These are phyloP conservation scores for Noctua comes DNA, from an alignment of 2,888 invertebrate genomes.

Conservation along the genomic window DNA sequence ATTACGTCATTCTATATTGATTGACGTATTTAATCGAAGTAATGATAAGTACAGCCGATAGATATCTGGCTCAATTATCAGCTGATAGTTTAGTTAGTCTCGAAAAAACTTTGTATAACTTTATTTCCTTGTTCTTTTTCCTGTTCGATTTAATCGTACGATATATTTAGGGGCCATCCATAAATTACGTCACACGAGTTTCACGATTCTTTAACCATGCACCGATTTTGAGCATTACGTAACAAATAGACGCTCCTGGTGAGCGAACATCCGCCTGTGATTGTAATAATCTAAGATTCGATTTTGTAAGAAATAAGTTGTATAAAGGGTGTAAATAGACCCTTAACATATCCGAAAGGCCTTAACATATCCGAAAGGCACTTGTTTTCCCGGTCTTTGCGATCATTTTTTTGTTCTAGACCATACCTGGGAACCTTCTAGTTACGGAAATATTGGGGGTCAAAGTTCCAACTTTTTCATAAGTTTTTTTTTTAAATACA, in stretches of 20 bases:
- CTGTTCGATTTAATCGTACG: background rate
- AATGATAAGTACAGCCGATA: slow-evolving; percentile 20
- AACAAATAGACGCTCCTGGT: background rate
- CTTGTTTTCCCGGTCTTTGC: no score
- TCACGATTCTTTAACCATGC: no score
- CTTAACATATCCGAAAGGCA: no score
- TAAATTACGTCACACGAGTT: no score
- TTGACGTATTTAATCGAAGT: slow-evolving; percentile 34
- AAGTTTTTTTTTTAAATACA: no score
- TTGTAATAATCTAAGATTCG: background rate
- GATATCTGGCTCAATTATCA: slow-evolving; percentile 26
- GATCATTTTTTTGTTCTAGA: no score
- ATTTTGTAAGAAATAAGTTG: background rate
- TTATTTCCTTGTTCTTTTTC: slow-evolving; percentile 5
- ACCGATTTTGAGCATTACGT: background rate
- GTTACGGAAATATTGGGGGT: no score
- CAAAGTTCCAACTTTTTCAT: no score
- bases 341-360: no score
- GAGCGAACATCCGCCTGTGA: background rate
- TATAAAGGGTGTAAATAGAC: no score
- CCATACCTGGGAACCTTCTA: no score
- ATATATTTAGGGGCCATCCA: background rate
- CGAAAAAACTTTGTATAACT: background rate
- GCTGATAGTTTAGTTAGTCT: background rate
- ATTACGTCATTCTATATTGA: slow-evolving; percentile 3